Evolutionary conservation across 2,888 invertebrate species (phyloP).

Genomic region (Lordiphosa andalusiaca): DNA sequence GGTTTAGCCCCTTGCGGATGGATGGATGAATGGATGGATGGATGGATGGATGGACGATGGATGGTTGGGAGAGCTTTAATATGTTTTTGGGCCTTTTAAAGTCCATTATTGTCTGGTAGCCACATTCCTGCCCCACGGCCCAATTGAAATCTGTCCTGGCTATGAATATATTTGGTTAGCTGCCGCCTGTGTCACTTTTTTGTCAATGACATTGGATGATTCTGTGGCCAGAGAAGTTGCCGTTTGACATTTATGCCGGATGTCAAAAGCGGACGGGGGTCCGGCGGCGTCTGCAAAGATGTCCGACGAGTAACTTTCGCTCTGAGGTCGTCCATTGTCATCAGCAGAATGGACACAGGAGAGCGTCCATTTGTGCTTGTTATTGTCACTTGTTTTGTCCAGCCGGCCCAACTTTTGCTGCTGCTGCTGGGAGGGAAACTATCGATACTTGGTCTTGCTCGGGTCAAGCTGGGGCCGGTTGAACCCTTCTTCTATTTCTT

Average conservation of each 20-base stretch:
- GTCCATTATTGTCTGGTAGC: conserved; percentile 9
- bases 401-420: conserved; percentile 39
- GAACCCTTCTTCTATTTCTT: conserved; percentile 56
- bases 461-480: conserved; percentile 11
- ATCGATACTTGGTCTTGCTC: conserved; percentile 45
- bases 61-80: no score
- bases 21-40: not conserved
- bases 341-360: conserved; percentile 22
- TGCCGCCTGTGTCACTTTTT: conserved; percentile 19
- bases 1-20: conserved; percentile 26
- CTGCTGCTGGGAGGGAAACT: conserved; percentile 53
- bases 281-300: conserved; percentile 37
- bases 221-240: conserved; percentile 71
- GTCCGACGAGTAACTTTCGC: conserved; percentile 4
- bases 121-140: conserved; percentile 18
- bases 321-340: conserved; percentile 51
- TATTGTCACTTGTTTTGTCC: conserved; percentile 61
- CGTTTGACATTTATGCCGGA: conserved; percentile 73
- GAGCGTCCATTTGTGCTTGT: conserved; percentile 67
- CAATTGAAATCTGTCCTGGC: conserved; percentile 49
- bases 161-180: conserved; percentile 65
- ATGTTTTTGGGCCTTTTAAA: conserved; percentile 20
- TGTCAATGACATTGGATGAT: conserved; percentile 66
- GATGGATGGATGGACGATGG: not conserved
- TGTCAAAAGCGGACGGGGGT: conserved; percentile 54